Evolutionary conservation across 2,888 invertebrate genomes (phyloP), one percentile per base, ranked within the genome.

Genomic region (Timema podura): DNA sequence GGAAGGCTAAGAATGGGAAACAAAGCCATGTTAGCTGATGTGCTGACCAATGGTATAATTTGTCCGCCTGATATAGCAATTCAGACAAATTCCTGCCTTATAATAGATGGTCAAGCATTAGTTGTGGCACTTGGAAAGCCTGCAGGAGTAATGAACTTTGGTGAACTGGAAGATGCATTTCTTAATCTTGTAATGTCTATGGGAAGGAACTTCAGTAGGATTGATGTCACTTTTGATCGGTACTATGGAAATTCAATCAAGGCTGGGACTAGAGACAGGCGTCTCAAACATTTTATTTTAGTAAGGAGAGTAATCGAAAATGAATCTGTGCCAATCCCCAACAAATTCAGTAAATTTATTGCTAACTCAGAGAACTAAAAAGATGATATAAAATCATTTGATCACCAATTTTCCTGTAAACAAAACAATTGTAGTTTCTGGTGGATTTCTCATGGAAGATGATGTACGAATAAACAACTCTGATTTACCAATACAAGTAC

Each of bases 71-170:
- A 48, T 54, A 49, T 15, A 51, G 48, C 48, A n/a, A 44, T 67
- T 67, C 48, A 65, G 48, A 65, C 6, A 65, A 48, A 65, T 65
- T n/a, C 47, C 48, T 45, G 65, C 65, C 65, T 44, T 54, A 54
- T 54, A 54, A 54, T 54, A 54, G 6, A 10, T 54, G 54, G 54
- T 6, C 10, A 54, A 7, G 6, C 54, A 54, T 54, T 54, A 54
- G 54, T 10, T 7, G 54, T 54, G 54, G 11, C 54, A 54, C 54
- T 54, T 54, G 54, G 54, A 54, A 54, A 54, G 54, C 10, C 54
- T 54, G 11, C 10, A 10, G 6, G 54, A 7, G 54, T 10, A 54
- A 10, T 54, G 54, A 54, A 6, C 6, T 54, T 54, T 10, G 54
- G 16, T 6, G 10, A 54, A 7, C 54, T 7, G 54, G 54, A 13